phyloP scores from a whole-genome alignment of 2,113 vertebrate species.

The Vireo altiloquus region DNA sequence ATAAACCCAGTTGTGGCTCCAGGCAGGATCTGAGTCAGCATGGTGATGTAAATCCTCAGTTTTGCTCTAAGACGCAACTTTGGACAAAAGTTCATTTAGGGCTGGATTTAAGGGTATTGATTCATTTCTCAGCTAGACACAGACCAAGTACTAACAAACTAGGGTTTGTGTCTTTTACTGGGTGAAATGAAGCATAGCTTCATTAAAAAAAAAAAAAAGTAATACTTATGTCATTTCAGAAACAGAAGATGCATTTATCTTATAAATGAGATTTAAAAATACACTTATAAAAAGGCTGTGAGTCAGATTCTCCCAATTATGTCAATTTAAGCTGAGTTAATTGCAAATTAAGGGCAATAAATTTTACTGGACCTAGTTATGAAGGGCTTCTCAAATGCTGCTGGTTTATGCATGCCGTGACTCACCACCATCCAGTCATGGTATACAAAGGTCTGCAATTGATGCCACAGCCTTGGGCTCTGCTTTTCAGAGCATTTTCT shows the following conservation, averaged over 20 bases:
- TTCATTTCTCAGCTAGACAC: not conserved
- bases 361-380: not conserved
- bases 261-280: not conserved
- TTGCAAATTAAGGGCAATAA: not conserved
- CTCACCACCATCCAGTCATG: not conserved
- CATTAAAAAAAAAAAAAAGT: not conserved
- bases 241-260: not conserved
- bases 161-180: not conserved
- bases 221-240: not conserved
- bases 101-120: not conserved
- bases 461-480: not conserved
- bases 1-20: not conserved
- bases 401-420: not conserved
- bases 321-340: not conserved
- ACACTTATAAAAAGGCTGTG: not conserved
- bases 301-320: not conserved
- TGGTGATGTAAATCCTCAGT: not conserved
- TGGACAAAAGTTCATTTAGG: not conserved
- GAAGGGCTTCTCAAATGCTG: not conserved
- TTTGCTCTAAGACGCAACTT: not conserved
- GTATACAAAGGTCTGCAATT: not conserved
- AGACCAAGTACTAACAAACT: not conserved
- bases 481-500: not conserved
- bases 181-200: not conserved
- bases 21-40: not conserved